phyloP scores from a whole-genome alignment of 2,113 vertebrate genomes.

The Saccopteryx leptura region DNA sequence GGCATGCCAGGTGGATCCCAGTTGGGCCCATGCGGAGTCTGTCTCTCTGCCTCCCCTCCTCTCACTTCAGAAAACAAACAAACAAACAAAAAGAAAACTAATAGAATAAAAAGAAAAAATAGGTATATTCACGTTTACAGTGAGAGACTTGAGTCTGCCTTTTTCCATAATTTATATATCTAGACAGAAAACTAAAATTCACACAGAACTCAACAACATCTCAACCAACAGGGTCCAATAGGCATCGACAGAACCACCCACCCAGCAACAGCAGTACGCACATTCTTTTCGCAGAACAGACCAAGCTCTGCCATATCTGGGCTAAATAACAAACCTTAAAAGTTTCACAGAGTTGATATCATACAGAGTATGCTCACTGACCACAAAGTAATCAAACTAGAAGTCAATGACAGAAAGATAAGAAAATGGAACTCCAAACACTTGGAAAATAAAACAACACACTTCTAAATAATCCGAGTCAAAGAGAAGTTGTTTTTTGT shows the following conservation, averaged over 20 bases:
- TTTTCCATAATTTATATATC: neutral
- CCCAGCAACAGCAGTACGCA: neutral
- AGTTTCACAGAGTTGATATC: neutral
- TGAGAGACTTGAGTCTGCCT: neutral
- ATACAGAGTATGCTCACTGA: neutral
- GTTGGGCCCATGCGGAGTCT: no score
- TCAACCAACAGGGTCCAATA: neutral
- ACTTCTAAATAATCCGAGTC: neutral
- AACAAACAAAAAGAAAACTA: neutral
- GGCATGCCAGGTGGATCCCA: no score
- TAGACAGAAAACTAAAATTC: neutral
- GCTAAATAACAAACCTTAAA: neutral
- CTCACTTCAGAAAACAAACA: no score
- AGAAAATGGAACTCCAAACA: neutral
- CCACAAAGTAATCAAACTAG: neutral
- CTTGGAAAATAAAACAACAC: neutral
- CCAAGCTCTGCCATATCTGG: neutral
- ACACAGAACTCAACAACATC: neutral
- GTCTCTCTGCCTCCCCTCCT: no score
- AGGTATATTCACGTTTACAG: neutral
- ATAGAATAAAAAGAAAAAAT: fast-evolving
- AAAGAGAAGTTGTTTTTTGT: neutral
- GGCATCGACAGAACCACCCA: neutral
- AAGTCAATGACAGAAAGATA: neutral
- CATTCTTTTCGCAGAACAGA: neutral